Evolutionary conservation across 2,797 vertebrate species (phyloP).

Genomic region (Cottoperca gobio): DNA sequence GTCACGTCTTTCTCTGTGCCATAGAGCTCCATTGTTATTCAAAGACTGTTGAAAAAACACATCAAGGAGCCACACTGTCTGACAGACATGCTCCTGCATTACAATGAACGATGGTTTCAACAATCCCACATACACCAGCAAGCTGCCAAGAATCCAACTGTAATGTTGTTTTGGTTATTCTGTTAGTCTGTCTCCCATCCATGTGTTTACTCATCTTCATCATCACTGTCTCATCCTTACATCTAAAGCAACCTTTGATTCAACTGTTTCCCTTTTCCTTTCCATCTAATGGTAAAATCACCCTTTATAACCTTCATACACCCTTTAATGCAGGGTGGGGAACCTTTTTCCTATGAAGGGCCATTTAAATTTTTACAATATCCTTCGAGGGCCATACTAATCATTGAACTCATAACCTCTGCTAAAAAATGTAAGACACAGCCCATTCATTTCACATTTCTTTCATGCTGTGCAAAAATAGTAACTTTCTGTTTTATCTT

Average conservation of each 20-base stretch:
- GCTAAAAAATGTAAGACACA: too few species aligned
- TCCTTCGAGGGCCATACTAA: too few species aligned
- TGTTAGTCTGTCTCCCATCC: neutral
- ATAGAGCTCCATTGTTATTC: neutral
- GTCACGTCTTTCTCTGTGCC: neutral
- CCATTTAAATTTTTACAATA: too few species aligned
- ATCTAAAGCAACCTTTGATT: neutral
- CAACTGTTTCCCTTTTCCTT: neutral
- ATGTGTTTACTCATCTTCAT: neutral
- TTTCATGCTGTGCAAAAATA: too few species aligned
- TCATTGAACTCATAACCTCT: too few species aligned
- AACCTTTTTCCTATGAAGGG: too few species aligned
- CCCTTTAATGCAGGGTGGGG: too few species aligned
- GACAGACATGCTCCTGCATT: neutral
- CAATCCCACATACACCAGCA: neutral
- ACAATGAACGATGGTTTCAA: neutral
- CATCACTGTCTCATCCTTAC: neutral
- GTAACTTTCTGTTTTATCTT: too few species aligned
- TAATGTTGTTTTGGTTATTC: neutral
- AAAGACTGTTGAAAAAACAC: neutral
- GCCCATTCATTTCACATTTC: too few species aligned
- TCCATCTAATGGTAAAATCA: conserved; percentile 4
- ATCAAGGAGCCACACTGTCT: neutral
- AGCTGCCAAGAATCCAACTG: neutral
- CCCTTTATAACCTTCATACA: conserved; percentile 1